phyloP scores from a whole-genome alignment of 2,797 vertebrate species.

The Micrastur ruficollis region DNA sequence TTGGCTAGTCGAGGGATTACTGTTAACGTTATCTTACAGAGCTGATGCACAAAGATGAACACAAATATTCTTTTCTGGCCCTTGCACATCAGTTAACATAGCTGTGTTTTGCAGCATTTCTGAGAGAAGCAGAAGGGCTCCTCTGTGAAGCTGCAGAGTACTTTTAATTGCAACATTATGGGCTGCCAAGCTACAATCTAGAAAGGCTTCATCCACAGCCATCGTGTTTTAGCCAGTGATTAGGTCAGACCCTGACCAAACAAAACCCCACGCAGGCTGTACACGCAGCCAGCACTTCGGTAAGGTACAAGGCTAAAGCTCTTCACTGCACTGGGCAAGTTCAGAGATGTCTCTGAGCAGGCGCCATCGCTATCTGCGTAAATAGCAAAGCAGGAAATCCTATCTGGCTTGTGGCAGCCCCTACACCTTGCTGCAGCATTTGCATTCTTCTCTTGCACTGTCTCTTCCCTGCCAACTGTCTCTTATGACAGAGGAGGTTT shows the following conservation, averaged over 20 bases:
- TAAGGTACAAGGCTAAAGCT: background rate
- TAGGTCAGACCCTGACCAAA: background rate
- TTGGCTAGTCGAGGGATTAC: background rate
- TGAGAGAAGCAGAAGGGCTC: background rate
- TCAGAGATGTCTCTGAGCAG: background rate
- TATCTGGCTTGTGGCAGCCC: background rate
- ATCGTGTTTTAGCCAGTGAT: rapidly evolving
- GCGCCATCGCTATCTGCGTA: rapidly evolving
- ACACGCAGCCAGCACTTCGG: background rate
- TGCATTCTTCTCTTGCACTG: background rate
- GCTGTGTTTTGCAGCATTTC: background rate
- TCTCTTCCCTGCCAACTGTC: background rate
- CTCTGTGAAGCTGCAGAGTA: rapidly evolving
- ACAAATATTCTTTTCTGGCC: background rate
- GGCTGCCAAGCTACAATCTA: background rate
- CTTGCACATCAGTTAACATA: background rate
- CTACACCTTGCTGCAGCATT: background rate
- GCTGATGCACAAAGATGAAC: background rate
- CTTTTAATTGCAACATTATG: background rate
- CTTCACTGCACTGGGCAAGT: background rate
- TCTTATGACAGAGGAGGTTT: background rate
- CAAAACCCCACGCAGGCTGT: background rate
- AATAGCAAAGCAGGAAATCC: background rate
- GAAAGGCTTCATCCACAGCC: background rate
- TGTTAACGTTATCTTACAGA: background rate